phyloP scores from a whole-genome alignment of 2,888 invertebrate species.

The Fragum sueziense region DNA sequence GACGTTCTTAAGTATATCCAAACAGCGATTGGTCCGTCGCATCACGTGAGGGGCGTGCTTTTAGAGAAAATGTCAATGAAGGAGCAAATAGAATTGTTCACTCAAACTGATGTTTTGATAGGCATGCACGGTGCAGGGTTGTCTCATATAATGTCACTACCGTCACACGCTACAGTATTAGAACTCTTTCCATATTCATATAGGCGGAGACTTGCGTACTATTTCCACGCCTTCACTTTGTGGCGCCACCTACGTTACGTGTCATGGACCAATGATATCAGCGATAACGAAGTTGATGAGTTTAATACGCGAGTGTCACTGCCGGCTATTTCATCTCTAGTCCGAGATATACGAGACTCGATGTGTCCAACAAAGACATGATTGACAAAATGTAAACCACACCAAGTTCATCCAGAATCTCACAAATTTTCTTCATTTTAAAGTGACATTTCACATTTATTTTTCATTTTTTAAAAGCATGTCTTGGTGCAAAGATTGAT shows the following conservation, averaged over 20 bases:
- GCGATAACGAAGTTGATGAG: slow-evolving; percentile 32
- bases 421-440: no score
- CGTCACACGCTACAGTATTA: slow-evolving; percentile 47
- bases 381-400: no score
- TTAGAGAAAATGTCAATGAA: slow-evolving; percentile 48
- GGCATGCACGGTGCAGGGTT: slow-evolving; percentile 62
- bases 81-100: slow-evolving; percentile 44
- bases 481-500: no score
- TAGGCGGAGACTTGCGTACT: slow-evolving; percentile 31
- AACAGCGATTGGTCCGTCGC: slow-evolving; percentile 24
- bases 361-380: slow-evolving; percentile 19
- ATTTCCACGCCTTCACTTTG: slow-evolving; percentile 52
- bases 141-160: slow-evolving; percentile 45
- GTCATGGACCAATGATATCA: slow-evolving; percentile 46
- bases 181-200: slow-evolving; percentile 57
- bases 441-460: no score
- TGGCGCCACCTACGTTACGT: slow-evolving; percentile 53
- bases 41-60: slow-evolving; percentile 29
- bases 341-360: slow-evolving; percentile 4
- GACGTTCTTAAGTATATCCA: slow-evolving; percentile 29
- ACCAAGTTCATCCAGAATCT: no score
- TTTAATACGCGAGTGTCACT: slow-evolving; percentile 16
- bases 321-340: background rate
- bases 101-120: slow-evolving; percentile 49
- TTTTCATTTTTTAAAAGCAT: no score